These are phyloP conservation scores for Bombus confusus DNA, from an alignment of 1,140 invertebrate genomes.

Conservation along the genomic window DNA sequence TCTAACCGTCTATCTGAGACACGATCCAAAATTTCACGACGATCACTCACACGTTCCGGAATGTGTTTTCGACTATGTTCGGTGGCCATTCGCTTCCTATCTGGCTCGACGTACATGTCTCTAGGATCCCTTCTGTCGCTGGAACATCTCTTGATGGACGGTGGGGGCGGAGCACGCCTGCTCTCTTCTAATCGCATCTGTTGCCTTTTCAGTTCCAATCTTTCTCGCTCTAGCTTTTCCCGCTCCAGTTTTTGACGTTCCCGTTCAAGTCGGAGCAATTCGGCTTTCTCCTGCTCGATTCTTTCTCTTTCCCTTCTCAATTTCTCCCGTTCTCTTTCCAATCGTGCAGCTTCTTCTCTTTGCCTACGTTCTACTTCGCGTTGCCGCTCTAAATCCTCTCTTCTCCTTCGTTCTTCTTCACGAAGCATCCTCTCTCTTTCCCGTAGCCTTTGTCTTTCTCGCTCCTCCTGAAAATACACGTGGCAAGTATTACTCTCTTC, in stretches of 20 bases:
- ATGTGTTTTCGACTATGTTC: conserved; percentile 77
- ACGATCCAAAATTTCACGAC: conserved; percentile 77
- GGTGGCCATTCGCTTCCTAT: conserved; percentile 76
- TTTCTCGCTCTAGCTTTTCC: conserved; percentile 91
- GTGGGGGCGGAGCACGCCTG: conserved; percentile 77
- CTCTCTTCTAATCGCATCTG: conserved; percentile 84
- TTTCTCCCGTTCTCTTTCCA: conserved; percentile 91
- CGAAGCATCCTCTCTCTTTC: conserved; percentile 89
- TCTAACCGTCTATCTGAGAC: conserved; percentile 79
- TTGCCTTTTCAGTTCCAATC: conserved; percentile 90
- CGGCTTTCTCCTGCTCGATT: conserved; percentile 91
- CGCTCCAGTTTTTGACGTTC: conserved; percentile 91
- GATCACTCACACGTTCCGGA: conserved; percentile 75
- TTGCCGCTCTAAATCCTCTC: conserved; percentile 87
- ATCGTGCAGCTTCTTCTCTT: conserved; percentile 89
- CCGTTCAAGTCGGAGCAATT: conserved; percentile 90
- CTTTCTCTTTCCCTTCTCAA: conserved; percentile 89
- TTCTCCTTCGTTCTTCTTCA: conserved; percentile 89
- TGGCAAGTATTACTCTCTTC: background rate
- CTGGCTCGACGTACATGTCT: conserved; percentile 76
- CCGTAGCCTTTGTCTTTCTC: conserved; percentile 89
- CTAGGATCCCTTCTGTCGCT: conserved; percentile 77
- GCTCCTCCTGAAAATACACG: conserved; percentile 84
- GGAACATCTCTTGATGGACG: conserved; percentile 76
- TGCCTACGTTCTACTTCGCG: conserved; percentile 91